phyloP scores from a whole-genome alignment of 2,113 vertebrate species.

The Glareola pratincola region DNA sequence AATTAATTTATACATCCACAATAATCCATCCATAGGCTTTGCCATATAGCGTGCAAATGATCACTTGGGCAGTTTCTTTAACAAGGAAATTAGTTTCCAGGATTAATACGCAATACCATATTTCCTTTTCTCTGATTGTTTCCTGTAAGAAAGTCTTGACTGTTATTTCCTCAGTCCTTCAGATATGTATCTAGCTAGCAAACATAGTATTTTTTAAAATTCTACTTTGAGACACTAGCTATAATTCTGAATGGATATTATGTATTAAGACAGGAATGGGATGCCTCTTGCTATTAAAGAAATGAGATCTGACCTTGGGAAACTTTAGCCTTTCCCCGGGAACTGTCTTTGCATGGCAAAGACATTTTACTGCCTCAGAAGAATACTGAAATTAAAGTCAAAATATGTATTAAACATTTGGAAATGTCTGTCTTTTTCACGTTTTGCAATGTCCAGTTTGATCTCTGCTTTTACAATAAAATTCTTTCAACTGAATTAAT shows the following conservation, averaged over 20 bases:
- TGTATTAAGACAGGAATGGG: not conserved
- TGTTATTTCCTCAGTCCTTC: not conserved
- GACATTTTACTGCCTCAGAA: not conserved
- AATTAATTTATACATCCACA: not conserved
- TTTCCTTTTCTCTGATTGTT: not conserved
- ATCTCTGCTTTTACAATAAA: not conserved
- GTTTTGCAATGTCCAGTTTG: not conserved
- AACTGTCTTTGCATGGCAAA: not conserved
- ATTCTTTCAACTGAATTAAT: not conserved
- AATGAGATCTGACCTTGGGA: not conserved
- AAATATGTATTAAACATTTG: not conserved
- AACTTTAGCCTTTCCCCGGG: not conserved
- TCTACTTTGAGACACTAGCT: not conserved
- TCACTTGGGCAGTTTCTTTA: not conserved
- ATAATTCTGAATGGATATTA: not conserved
- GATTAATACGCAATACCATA: not conserved
- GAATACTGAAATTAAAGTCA: not conserved
- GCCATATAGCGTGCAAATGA: not conserved
- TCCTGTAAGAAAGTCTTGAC: not conserved
- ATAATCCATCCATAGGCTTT: not conserved
- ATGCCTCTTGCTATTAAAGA: not conserved
- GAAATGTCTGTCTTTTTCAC: not conserved
- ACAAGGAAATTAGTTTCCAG: not conserved
- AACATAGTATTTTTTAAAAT: not conserved
- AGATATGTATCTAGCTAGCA: not conserved